These are phyloP conservation scores for Tragelaphus scriptus DNA, from an alignment of 2,113 vertebrate genomes.

Conservation along the genomic window DNA sequence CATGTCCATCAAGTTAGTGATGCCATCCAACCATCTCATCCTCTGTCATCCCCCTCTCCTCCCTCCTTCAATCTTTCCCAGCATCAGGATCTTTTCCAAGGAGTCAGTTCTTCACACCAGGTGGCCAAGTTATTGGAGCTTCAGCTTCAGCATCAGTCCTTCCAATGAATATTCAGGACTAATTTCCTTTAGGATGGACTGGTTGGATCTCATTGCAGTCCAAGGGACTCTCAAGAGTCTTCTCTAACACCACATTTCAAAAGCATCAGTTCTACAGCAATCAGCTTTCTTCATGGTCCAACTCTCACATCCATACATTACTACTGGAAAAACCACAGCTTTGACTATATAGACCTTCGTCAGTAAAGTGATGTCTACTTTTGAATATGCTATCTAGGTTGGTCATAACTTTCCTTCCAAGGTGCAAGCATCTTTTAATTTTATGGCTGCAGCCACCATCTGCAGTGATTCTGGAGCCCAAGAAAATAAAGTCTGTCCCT, in stretches of 20 bases:
- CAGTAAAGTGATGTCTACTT: background rate
- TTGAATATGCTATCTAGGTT: background rate
- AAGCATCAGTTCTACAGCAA: background rate
- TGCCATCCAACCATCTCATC: background rate
- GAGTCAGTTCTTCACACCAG: background rate
- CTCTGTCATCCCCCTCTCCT: background rate
- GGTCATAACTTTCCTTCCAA: background rate
- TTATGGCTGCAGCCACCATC: background rate
- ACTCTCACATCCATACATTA: background rate
- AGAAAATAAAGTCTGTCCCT: background rate
- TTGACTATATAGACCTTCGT: background rate
- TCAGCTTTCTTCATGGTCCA: background rate
- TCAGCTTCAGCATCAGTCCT: background rate
- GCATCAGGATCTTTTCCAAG: background rate
- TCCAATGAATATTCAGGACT: background rate
- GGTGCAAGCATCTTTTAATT: background rate
- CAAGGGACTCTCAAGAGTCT: background rate
- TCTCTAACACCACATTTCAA: background rate
- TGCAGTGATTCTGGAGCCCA: background rate
- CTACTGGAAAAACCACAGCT: background rate
- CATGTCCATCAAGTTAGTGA: background rate
- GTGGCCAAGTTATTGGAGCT: background rate
- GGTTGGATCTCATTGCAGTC: background rate
- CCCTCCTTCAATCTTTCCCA: background rate
- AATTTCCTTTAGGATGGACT: background rate